Conservation (phyloP, 2,797 vertebrate species). For the Sebastes goodei region DNA sequence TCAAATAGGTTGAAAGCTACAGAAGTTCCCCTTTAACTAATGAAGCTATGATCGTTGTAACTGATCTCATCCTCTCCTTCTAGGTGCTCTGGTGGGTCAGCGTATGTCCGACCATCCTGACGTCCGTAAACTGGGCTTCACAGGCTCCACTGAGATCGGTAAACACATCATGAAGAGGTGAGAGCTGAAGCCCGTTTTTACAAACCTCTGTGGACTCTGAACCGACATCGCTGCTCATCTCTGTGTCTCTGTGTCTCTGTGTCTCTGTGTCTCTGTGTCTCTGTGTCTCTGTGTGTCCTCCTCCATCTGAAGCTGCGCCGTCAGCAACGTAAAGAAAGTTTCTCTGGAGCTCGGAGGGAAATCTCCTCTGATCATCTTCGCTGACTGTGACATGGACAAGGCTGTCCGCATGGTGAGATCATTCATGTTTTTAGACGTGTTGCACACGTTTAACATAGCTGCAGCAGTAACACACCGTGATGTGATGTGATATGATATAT, state of each 20-base stretch:
- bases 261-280: not conserved
- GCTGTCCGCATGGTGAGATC: constrained; percentile 87
- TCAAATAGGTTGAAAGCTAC: not conserved
- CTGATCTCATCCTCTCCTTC: not conserved
- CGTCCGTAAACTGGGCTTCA: constrained; percentile 90
- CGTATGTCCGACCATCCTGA: constrained; percentile 88
- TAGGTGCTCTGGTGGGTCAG: constrained; percentile 88
- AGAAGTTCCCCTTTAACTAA: not conserved
- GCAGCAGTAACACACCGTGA: not conserved
- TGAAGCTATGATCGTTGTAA: not conserved
- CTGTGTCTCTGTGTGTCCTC: too few relatives aligned
- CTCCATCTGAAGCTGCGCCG: constrained; percentile 82
- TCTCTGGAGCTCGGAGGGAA: constrained; percentile 92
- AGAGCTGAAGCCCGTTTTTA: not conserved
- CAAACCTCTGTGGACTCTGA: not conserved
- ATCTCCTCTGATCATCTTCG: constrained; percentile 91
- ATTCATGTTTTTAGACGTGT: not conserved
- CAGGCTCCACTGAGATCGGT: constrained; percentile 89
- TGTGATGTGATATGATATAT: not conserved
- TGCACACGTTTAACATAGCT: not conserved
- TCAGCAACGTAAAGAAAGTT: constrained; percentile 91
- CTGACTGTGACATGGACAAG: constrained; percentile 90
- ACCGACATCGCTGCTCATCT: not conserved
- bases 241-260: not conserved
- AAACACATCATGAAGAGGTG: constrained; percentile 94